phyloP scores from a whole-genome alignment of 2,797 vertebrate genomes.

The Emys orbicularis region DNA sequence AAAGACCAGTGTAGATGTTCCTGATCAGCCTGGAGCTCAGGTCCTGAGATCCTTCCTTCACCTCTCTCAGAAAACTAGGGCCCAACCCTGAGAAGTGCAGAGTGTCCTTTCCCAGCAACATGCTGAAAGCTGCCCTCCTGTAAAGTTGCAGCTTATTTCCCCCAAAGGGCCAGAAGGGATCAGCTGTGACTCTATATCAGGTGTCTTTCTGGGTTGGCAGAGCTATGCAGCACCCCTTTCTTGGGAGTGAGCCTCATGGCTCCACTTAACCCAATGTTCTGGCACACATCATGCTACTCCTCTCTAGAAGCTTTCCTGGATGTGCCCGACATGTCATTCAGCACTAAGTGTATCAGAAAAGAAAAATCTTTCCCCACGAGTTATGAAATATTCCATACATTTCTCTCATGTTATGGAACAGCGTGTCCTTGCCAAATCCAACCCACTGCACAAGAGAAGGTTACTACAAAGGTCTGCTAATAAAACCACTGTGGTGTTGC shows the following conservation, averaged over 20 bases:
- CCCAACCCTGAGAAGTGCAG: no score
- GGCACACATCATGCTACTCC: neutral
- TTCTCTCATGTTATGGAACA: fast-evolving
- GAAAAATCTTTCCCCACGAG: neutral
- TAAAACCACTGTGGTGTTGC: neutral
- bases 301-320: neutral
- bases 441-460: neutral
- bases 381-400: fast-evolving
- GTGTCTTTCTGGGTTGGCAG: neutral
- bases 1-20: no score
- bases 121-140: no score
- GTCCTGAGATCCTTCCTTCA: no score
- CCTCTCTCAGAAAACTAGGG: no score
- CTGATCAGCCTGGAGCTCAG: no score
- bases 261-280: no score
- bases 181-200: neutral
- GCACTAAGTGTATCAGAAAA: neutral
- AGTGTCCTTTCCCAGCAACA: no score
- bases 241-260: neutral
- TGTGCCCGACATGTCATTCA: neutral
- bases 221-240: neutral
- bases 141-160: no score
- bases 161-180: no score
- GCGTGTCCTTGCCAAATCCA: neutral
- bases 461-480: neutral